phyloP scores from a whole-genome alignment of 2,797 vertebrate genomes.

The Smutsia gigantea region DNA sequence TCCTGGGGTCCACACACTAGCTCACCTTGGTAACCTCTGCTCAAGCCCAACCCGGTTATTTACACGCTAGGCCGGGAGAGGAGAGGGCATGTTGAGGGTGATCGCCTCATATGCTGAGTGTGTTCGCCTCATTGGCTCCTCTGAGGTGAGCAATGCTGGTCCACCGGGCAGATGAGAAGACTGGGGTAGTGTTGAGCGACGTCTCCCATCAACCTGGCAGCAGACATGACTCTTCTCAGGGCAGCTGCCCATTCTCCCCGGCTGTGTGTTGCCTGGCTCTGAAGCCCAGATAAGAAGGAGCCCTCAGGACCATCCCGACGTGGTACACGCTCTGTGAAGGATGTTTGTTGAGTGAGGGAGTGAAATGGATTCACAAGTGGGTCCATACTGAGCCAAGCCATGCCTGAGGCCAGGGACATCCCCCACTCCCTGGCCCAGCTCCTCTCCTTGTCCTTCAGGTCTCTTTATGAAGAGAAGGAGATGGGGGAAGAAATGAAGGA shows the following conservation, averaged over 20 bases:
- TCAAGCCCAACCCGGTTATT: neutral
- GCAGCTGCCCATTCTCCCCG: too few relatives aligned
- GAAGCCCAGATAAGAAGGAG: too few relatives aligned
- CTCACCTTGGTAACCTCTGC: neutral
- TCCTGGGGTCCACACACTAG: neutral
- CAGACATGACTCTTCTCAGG: neutral
- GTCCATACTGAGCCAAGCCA: neutral
- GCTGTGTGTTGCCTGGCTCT: neutral
- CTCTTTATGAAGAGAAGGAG: neutral
- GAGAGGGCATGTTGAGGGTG: fast-evolving
- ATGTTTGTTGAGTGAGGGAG: neutral
- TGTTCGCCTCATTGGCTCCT: neutral
- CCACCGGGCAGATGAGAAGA: neutral
- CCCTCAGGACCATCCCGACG: neutral
- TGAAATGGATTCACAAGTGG: neutral
- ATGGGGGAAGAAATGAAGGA: neutral
- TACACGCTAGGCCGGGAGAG: neutral
- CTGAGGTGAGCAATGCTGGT: neutral
- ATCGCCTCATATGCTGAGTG: neutral
- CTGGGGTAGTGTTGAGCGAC: neutral
- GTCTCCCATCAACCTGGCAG: neutral
- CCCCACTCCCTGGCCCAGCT: neutral
- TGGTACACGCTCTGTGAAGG: neutral
- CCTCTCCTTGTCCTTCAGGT: fast-evolving
- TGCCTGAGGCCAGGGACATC: neutral